phyloP scores from a whole-genome alignment of 2,797 vertebrate genomes.

The Coilia nasus region DNA sequence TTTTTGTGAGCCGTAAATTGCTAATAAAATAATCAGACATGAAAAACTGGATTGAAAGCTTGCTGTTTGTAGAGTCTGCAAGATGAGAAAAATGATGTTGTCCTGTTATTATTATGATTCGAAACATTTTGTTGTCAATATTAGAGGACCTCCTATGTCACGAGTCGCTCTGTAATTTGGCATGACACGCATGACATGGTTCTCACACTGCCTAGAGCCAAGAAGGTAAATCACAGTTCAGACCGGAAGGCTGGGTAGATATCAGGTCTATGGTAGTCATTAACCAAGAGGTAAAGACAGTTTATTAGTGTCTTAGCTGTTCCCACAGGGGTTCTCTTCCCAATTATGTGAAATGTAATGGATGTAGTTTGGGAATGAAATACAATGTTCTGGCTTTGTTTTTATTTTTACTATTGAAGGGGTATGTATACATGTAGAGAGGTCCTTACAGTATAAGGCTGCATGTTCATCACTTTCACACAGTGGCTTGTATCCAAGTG shows the following conservation, averaged over 20 bases:
- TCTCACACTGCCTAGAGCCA: background rate
- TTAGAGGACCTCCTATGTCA: background rate
- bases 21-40: slow-evolving; percentile 2
- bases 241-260: background rate
- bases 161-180: background rate
- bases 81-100: background rate
- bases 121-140: background rate
- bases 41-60: background rate
- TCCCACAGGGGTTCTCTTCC: no score
- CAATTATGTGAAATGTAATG: no score
- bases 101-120: background rate
- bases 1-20: slow-evolving; percentile 8
- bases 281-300: no score
- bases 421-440: background rate
- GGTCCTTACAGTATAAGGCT: background rate
- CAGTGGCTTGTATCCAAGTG: background rate
- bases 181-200: background rate
- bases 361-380: no score
- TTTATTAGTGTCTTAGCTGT: no score
- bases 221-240: background rate
- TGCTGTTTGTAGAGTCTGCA: background rate
- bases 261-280: background rate
- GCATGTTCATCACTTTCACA: background rate
- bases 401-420: no score
- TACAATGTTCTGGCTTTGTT: no score